Base-by-base conservation (phyloP, 2,113 vertebrate genomes). In the Scomber scombrus region DNA sequence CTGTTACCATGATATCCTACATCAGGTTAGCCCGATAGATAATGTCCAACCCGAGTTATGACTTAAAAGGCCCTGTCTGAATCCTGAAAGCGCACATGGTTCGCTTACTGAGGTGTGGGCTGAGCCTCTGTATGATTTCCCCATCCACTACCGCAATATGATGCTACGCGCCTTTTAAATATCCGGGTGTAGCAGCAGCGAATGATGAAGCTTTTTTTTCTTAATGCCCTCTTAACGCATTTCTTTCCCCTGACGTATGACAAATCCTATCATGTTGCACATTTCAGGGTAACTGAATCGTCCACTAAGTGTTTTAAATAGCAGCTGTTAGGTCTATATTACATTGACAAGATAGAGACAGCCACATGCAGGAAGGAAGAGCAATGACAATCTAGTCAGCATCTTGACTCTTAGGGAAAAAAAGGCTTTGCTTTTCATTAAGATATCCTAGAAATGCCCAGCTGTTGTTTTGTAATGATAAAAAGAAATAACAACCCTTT, bases 71-170 rank as follows among this genome's bases (percentile, higher is more conserved):
- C 78, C 75, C n/a, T 2, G 56, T 64, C 16, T 40, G 26, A 26
- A 26, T 26, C 23, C 23, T 3, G 23, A 4, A 8, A 16, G 63
- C 78, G 77, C 92, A 90, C 91, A 91, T 91, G 92, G 90, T 73
- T 23, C 5, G 47, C 34, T 51, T n/a, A 43, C 26, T 13, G 78
- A 64, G 78, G 68, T 79, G 78, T 84, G 82, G 86, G 82, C 26
- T 90, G 80, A 80, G 74, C 72, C 73, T 72, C 46, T 3, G 23
- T 51, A 11, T 23, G 60, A 10, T 69, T 61, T 49, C 56, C 51
- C 12, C 21, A 23, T 50, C 21, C 56, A 46, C 66, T 87, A 88
- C 89, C 88, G 91, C 93, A 94, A 84, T 88, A 88, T 91, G 89
- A 92, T 91, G 92, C 85, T 81, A 55, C 71, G 82, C 82, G 88